A percentile compares a stretch with the other conserved stretches of the same genome.
These are phyloP conservation scores for Andrena fulva DNA, from an alignment of 2,888 invertebrate genomes.

Conservation along the genomic window DNA sequence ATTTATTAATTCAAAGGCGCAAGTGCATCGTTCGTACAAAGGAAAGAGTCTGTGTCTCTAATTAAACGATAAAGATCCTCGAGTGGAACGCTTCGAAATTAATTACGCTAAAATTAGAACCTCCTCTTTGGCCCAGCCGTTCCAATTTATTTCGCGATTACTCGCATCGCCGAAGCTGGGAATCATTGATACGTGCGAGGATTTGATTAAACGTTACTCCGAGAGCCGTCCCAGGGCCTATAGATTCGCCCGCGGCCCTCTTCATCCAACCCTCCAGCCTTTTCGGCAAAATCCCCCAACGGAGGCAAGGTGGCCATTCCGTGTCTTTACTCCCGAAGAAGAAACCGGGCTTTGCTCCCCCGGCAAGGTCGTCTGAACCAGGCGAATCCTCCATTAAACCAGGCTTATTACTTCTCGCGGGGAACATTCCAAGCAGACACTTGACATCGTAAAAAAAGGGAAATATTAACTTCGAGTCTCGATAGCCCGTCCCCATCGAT, in stretches of 20 bases:
- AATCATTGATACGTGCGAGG: constrained; percentile 14
- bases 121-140: neutral
- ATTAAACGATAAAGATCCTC: neutral
- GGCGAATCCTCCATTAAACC: constrained; percentile 35
- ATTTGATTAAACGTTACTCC: constrained; percentile 45
- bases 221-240: constrained; percentile 5
- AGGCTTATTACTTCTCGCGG: constrained; percentile 35
- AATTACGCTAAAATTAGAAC: neutral
- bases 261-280: constrained; percentile 46
- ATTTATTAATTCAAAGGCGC: constrained; percentile 21
- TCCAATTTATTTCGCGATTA: neutral
- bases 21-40: neutral
- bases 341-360: constrained; percentile 3
- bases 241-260: constrained; percentile 21
- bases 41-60: constrained; percentile 1
- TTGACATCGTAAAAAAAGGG: constrained; percentile 12
- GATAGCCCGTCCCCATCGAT: neutral
- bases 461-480: neutral
- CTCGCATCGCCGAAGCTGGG: neutral
- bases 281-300: constrained; percentile 49
- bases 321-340: constrained; percentile 31
- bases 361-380: constrained; percentile 8
- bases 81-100: neutral
- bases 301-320: constrained; percentile 52
- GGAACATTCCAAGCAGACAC: constrained; percentile 20